Evolutionary conservation across 2,888 invertebrate species (phyloP).

Genomic region (Lysandra coridon): DNA sequence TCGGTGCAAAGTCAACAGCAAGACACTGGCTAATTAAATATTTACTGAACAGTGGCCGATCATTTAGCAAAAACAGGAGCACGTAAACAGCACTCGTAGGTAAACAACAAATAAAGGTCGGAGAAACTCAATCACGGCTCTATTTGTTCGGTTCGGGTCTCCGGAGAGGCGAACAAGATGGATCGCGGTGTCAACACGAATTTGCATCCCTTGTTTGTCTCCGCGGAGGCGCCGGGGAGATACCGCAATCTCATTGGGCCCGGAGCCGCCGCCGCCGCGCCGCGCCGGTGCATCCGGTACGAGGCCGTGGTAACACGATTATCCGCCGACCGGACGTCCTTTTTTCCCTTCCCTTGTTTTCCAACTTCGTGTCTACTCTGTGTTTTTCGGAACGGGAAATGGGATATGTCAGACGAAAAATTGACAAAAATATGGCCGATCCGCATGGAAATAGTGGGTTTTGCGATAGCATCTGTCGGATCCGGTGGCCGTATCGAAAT

Average conservation of each 20-base stretch:
- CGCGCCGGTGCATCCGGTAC: constrained; percentile 66
- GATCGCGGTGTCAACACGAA: constrained; percentile 80
- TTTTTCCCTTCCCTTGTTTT: constrained; percentile 78
- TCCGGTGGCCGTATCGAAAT: constrained; percentile 56
- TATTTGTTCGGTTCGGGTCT: constrained; percentile 74
- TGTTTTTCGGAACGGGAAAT: constrained; percentile 79
- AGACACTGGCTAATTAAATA: background rate
- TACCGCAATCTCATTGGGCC: constrained; percentile 77
- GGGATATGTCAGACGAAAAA: constrained; percentile 79
- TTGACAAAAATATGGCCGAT: constrained; percentile 77
- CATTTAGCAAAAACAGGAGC: constrained; percentile 28
- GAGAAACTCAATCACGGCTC: constrained; percentile 71
- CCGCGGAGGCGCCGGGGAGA: constrained; percentile 70
- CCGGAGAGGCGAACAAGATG: constrained; percentile 77
- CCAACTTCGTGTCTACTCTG: constrained; percentile 74
- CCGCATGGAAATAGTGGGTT: constrained; percentile 74
- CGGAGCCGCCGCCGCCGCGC: constrained; percentile 55
- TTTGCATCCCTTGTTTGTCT: constrained; percentile 81
- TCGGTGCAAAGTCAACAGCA: background rate
- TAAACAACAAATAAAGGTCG: constrained; percentile 48
- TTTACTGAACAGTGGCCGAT: background rate
- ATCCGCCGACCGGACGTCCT: constrained; percentile 76
- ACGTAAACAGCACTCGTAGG: constrained; percentile 32
- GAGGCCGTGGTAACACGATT: constrained; percentile 78
- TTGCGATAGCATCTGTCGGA: constrained; percentile 72